Percentiles rank a stretch among this genome's conserved stretches.
phyloP scores from a whole-genome alignment of 1,140 invertebrate genomes.

The Nylanderia fulva region DNA sequence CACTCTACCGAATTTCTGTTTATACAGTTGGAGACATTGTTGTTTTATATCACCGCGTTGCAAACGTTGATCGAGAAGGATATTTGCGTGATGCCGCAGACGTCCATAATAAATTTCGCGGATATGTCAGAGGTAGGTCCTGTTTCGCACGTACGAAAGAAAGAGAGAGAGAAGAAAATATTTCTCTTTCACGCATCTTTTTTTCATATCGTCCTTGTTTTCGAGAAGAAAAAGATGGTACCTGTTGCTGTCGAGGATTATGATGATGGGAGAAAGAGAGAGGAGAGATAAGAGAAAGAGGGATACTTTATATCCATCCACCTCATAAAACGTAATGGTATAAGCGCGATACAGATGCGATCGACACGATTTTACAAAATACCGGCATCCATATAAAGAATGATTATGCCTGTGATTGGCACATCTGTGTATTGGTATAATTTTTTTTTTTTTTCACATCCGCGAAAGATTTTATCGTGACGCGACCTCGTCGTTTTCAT shows the following conservation, averaged over 20 bases:
- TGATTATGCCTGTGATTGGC: neutral
- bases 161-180: neutral
- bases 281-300: neutral
- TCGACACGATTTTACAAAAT: conserved; percentile 48
- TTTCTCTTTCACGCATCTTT: neutral
- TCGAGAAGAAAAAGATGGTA: conserved; percentile 45
- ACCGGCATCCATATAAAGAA: conserved; percentile 47
- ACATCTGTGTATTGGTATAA: neutral
- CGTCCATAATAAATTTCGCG: conserved; percentile 61
- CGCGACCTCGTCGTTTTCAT: neutral
- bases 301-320: conserved; percentile 67
- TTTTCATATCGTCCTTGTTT: conserved; percentile 1
- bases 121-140: conserved; percentile 29
- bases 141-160: conserved; percentile 6
- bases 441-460: conserved; percentile 6
- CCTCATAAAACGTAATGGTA: conserved; percentile 72
- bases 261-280: neutral
- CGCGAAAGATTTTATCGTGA: neutral
- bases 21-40: neutral
- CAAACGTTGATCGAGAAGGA: conserved; percentile 36
- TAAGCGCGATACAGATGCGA: conserved; percentile 66
- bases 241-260: conserved; percentile 62
- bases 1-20: neutral
- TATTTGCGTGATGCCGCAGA: conserved; percentile 1
- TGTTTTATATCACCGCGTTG: conserved; percentile 19